A percentile compares a stretch with the other conserved stretches of the same genome.
Conservation (phyloP, 2,113 vertebrate genomes). For the Callipepla squamata region DNA sequence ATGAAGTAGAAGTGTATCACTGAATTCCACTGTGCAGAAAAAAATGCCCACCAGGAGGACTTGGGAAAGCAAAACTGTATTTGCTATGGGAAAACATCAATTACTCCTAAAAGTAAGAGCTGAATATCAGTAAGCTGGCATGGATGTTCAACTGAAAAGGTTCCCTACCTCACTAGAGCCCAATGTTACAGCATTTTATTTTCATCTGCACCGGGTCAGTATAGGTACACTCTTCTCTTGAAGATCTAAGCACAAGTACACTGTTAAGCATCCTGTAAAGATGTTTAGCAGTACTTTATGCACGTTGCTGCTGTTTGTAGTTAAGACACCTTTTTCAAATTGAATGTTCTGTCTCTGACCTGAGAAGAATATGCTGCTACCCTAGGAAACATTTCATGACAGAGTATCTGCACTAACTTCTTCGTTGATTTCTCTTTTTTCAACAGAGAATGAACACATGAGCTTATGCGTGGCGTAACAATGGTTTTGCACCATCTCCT, state of each 20-base stretch:
- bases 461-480: background rate
- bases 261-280: background rate
- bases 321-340: background rate
- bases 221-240: background rate
- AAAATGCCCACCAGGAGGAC: background rate
- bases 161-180: background rate
- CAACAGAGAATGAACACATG: background rate
- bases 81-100: background rate
- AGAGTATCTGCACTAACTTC: background rate
- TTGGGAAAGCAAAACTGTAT: background rate
- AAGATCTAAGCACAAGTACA: background rate
- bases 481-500: background rate
- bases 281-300: background rate
- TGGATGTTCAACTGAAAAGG: background rate
- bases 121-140: background rate
- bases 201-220: background rate
- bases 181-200: background rate
- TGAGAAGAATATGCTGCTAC: accelerated
- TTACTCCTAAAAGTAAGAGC: background rate
- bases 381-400: background rate
- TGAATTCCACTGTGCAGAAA: no score
- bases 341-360: background rate
- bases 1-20: no score
- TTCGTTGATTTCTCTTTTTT: background rate
- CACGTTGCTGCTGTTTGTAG: no score